Conservation (phyloP, 1,140 invertebrate genomes). For the Drosophila ficusphila region DNA sequence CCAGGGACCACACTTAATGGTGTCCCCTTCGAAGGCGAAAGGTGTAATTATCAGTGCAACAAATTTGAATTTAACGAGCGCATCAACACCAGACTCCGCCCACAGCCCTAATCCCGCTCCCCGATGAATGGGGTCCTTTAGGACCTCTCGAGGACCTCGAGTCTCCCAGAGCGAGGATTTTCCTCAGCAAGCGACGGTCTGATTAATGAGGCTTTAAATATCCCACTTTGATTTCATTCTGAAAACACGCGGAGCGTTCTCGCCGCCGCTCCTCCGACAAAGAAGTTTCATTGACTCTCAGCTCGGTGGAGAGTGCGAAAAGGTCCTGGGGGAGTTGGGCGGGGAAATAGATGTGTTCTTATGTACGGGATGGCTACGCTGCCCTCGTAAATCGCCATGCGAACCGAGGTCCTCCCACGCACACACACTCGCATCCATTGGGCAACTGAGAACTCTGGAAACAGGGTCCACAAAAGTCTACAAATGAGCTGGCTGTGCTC, state of each 20-base stretch:
- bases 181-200: conserved; percentile 44
- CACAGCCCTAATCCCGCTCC: not conserved
- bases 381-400: conserved; percentile 54
- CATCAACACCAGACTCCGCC: conserved; percentile 56
- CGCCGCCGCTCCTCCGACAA: conserved; percentile 49
- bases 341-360: conserved; percentile 3
- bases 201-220: conserved; percentile 84
- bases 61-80: conserved; percentile 76
- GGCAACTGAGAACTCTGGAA: conserved; percentile 46
- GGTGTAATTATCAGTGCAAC: conserved; percentile 74
- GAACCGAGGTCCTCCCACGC: conserved; percentile 44
- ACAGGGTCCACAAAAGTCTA: conserved; percentile 67
- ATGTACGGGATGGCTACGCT: conserved; percentile 2
- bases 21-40: conserved; percentile 9
- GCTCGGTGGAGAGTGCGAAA: conserved; percentile 26
- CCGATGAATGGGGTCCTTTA: conserved; percentile 25
- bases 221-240: conserved; percentile 83
- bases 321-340: conserved; percentile 19
- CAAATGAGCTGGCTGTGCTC: conserved; percentile 30
- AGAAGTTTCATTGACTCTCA: conserved; percentile 82
- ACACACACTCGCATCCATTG: conserved; percentile 43
- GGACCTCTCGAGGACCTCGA: conserved; percentile 23
- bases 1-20: conserved; percentile 15
- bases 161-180: conserved; percentile 22
- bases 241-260: conserved; percentile 64